Evolutionary conservation across 2,888 invertebrate species (phyloP).

Genomic region (Tineola bisselliella): DNA sequence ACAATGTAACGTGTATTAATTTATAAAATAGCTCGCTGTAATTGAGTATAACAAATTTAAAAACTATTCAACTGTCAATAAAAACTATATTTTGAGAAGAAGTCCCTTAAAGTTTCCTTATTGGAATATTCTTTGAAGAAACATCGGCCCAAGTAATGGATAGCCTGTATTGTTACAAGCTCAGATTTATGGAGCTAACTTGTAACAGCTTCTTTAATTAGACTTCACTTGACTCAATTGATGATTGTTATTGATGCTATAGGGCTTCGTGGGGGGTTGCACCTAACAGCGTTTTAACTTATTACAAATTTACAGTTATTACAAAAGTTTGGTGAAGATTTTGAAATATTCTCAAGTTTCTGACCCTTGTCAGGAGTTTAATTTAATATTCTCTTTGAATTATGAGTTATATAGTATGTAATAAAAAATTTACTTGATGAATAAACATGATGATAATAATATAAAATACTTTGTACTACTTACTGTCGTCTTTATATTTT

Average conservation of each 20-base stretch:
- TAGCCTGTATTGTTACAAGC: conserved; percentile 59
- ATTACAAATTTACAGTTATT: conserved; percentile 7
- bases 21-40: too few relatives aligned
- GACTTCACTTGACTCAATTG: conserved; percentile 59
- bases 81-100: conserved; percentile 57
- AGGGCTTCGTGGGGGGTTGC: neutral
- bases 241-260: conserved; percentile 59
- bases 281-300: conserved; percentile 3
- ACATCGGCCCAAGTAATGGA: conserved; percentile 55
- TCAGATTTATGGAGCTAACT: conserved; percentile 67
- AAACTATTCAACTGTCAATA: conserved; percentile 42
- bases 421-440: too few relatives aligned
- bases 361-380: neutral
- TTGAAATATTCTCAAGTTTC: conserved; percentile 6
- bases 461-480: too few relatives aligned
- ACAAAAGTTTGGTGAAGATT: neutral
- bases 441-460: too few relatives aligned
- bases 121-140: conserved; percentile 56
- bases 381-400: neutral
- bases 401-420: neutral
- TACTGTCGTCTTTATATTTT: too few relatives aligned
- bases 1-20: conserved; percentile 28
- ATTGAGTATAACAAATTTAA: too few relatives aligned
- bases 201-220: conserved; percentile 67
- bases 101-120: conserved; percentile 48